phyloP scores from a whole-genome alignment of 2,797 vertebrate species.

The Alfaro cultratus region DNA sequence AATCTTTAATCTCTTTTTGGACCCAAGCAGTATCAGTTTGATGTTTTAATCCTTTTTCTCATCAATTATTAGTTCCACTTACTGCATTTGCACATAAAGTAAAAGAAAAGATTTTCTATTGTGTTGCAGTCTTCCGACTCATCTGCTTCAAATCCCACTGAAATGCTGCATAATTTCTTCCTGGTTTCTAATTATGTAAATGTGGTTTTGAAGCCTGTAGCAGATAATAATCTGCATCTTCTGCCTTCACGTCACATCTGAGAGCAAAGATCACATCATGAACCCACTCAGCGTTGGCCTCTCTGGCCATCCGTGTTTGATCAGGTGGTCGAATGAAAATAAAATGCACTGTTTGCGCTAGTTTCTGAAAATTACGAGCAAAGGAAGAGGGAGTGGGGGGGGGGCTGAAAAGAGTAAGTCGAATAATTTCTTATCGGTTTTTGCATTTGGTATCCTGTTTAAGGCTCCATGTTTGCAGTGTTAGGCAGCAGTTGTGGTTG shows the following conservation, averaged over 20 bases:
- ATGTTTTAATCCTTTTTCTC: background rate
- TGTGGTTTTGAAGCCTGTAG: conserved; percentile 26
- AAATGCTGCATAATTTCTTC: background rate
- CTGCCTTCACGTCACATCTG: conserved; percentile 52
- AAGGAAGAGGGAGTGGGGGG: background rate
- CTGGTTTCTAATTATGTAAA: conserved; percentile 41
- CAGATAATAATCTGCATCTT: conserved; percentile 71
- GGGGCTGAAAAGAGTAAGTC: conserved; percentile 22
- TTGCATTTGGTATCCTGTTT: conserved; percentile 53
- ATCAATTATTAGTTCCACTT: background rate
- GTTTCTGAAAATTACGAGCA: conserved; percentile 61
- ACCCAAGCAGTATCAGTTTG: background rate
- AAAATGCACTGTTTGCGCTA: conserved; percentile 59
- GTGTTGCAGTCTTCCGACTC: conserved; percentile 2
- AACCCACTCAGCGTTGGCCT: conserved; percentile 56
- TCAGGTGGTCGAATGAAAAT: conserved; percentile 72
- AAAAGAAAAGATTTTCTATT: background rate
- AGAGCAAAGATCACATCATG: conserved; percentile 67
- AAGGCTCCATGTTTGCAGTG: conserved; percentile 35
- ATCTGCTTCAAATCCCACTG: background rate
- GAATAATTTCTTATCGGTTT: conserved; percentile 53
- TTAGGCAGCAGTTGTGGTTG: conserved; percentile 34
- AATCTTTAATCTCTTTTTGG: background rate
- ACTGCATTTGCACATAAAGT: background rate
- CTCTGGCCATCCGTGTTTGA: conserved; percentile 69